Conservation (phyloP, 1,140 invertebrate genomes). For the Eumaeus atala region DNA sequence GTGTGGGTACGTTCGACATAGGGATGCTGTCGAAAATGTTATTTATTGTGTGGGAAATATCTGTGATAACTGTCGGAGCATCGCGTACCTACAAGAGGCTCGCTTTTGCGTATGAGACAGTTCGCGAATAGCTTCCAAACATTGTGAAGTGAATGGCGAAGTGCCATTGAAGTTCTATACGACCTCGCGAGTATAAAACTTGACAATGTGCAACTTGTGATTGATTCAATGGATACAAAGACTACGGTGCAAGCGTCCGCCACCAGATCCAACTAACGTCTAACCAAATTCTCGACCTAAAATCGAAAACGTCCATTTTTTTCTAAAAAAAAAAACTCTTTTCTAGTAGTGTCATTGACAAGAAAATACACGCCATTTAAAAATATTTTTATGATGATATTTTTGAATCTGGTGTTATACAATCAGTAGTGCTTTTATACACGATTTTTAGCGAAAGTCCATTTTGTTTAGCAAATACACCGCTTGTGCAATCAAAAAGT, state of each 20-base stretch:
- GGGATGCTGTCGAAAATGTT: slow-evolving; percentile 38
- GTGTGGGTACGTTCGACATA: slow-evolving; percentile 32
- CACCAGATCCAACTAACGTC: slow-evolving; percentile 41
- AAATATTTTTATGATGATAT: slow-evolving; percentile 68
- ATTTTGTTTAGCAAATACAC: slow-evolving; percentile 71
- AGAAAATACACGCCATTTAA: slow-evolving; percentile 61
- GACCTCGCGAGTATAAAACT: slow-evolving; percentile 9
- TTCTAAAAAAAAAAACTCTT: slow-evolving; percentile 56
- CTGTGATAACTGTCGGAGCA: slow-evolving; percentile 50
- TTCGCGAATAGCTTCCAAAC: slow-evolving; percentile 58
- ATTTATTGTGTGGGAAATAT: slow-evolving; percentile 48
- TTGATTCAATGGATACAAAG: slow-evolving; percentile 9
- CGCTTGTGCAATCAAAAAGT: slow-evolving; percentile 58
- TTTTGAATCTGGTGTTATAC: slow-evolving; percentile 69
- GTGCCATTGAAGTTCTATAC: slow-evolving; percentile 51
- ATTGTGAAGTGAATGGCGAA: slow-evolving; percentile 58
- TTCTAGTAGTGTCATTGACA: slow-evolving; percentile 66
- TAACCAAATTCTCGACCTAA: slow-evolving; percentile 66
- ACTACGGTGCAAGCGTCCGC: slow-evolving; percentile 25
- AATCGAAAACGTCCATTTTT: slow-evolving; percentile 72
- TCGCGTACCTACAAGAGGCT: slow-evolving; percentile 29
- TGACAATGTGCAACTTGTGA: slow-evolving; percentile 21
- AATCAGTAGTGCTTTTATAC: slow-evolving; percentile 71
- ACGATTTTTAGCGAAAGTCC: slow-evolving; percentile 68
- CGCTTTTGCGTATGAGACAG: slow-evolving; percentile 57